These are phyloP conservation scores for Phyllostomus discolor DNA, from an alignment of 2,113 vertebrate genomes.

Conservation along the genomic window DNA sequence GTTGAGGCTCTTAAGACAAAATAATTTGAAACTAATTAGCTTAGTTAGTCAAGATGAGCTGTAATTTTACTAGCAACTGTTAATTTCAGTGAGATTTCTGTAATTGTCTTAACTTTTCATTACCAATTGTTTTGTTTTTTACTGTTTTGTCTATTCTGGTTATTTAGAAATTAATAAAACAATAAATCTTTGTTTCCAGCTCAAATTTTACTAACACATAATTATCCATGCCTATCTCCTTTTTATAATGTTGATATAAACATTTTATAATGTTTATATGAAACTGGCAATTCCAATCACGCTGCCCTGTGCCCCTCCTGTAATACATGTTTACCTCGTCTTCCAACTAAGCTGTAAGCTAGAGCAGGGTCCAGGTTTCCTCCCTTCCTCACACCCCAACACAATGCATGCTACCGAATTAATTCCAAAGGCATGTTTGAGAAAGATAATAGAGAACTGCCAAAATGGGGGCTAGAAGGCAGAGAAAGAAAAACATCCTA, in stretches of 20 bases:
- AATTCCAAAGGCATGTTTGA: not conserved
- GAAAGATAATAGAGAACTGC: not conserved
- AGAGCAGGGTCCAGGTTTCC: not conserved
- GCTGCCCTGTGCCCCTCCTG: not conserved
- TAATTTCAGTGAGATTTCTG: not conserved
- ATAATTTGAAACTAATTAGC: not conserved
- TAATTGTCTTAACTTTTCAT: not conserved
- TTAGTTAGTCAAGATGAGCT: slow-evolving; percentile 27
- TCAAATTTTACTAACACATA: slow-evolving; percentile 14
- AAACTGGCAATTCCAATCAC: not conserved
- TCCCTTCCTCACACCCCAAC: not conserved
- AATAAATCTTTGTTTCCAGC: not conserved
- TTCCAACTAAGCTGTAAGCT: not conserved
- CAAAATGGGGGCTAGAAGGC: not conserved
- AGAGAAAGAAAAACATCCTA: not conserved
- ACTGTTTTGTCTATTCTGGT: not conserved
- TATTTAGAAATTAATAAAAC: not conserved
- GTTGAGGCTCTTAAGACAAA: slow-evolving; percentile 25
- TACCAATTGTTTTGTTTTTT: not conserved
- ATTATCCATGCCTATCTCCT: slow-evolving; percentile 2
- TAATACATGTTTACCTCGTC: not conserved
- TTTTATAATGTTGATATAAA: not conserved
- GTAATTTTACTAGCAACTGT: not conserved
- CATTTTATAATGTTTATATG: not conserved
- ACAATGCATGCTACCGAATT: not conserved